phyloP scores from a whole-genome alignment of 2,113 vertebrate genomes.

The Caloenas nicobarica region DNA sequence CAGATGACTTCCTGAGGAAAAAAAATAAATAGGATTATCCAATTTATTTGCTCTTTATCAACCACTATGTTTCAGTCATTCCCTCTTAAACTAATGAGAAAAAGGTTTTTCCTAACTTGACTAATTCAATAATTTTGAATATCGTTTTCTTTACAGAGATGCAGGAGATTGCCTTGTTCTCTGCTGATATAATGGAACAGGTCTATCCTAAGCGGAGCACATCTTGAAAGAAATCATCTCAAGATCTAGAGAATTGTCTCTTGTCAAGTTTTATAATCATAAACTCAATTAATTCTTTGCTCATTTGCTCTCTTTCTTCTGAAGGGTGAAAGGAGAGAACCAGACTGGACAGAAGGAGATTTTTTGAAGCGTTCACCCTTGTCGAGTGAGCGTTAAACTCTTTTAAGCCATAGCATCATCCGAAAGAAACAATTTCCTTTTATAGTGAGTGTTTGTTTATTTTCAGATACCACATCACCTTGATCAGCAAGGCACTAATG shows the following conservation, averaged over 20 bases:
- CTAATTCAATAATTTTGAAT: neutral
- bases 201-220: neutral
- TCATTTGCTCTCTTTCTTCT: neutral
- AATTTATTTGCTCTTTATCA: neutral
- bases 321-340: neutral
- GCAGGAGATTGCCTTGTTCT: neutral
- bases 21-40: neutral
- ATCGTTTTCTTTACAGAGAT: neutral
- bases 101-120: neutral
- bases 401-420: neutral
- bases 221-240: neutral
- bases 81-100: neutral
- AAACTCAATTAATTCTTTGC: neutral
- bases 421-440: conserved; percentile 11
- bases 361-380: neutral
- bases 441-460: neutral
- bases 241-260: neutral
- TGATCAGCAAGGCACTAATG: conserved; percentile 18
- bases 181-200: neutral
- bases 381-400: no score
- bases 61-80: neutral
- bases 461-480: neutral
- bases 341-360: neutral
- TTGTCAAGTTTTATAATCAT: neutral
- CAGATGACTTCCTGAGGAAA: neutral